Evolutionary conservation across 2,113 vertebrate species (phyloP).

Genomic region (Laterallus jamaicensis): DNA sequence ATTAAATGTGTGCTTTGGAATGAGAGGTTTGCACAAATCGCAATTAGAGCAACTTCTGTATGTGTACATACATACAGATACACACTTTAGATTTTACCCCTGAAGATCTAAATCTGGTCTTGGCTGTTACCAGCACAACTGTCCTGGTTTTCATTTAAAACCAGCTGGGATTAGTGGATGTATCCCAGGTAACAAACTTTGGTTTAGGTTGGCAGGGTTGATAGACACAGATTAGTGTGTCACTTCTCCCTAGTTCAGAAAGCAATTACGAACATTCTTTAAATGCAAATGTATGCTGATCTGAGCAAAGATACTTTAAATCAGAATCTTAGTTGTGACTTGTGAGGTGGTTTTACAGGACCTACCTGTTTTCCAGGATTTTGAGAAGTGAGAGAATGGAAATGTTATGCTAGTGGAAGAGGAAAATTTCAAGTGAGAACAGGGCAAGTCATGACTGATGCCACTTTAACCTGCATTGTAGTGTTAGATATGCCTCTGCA

Average conservation of each 20-base stretch:
- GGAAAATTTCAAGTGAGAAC: background rate
- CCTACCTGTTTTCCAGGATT: constrained; percentile 47
- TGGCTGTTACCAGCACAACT: background rate
- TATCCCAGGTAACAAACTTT: background rate
- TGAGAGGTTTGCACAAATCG: background rate
- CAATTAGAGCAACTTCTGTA: background rate
- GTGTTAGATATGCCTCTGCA: background rate
- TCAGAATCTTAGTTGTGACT: constrained; percentile 15
- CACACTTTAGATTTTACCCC: background rate
- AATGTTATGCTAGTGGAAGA: constrained; percentile 22
- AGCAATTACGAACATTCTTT: constrained; percentile 13
- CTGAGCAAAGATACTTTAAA: constrained; percentile 35
- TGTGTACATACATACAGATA: background rate
- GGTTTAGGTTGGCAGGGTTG: background rate
- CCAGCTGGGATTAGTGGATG: fast-evolving
- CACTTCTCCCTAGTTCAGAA: background rate
- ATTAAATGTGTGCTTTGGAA: background rate
- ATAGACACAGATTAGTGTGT: background rate
- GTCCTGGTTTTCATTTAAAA: background rate
- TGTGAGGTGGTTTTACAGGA: constrained; percentile 42
- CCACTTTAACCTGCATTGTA: background rate
- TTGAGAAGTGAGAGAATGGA: constrained; percentile 24
- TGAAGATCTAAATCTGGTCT: background rate
- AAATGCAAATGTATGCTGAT: constrained; percentile 37
- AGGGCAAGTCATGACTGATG: constrained; percentile 42